A percentile compares a stretch with the other conserved stretches of the same genome.
Conservation (phyloP, 2,113 vertebrate species). For the Eclectus roratus region DNA sequence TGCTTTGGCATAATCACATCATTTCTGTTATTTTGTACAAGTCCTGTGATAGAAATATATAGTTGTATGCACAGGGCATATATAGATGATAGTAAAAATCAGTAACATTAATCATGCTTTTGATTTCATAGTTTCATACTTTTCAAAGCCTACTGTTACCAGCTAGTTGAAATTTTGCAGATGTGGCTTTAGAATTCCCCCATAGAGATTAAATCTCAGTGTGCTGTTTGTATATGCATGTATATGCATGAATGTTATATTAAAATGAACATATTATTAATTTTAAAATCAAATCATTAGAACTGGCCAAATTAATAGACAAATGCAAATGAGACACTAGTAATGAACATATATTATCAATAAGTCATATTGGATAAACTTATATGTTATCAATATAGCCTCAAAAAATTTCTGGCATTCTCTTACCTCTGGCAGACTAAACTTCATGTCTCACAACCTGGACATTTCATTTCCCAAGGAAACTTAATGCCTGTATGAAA, state of each 20-base stretch:
- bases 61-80: neutral
- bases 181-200: neutral
- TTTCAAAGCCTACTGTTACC: neutral
- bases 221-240: neutral
- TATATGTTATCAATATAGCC: neutral
- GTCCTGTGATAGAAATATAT: neutral
- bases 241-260: neutral
- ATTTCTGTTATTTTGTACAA: slow-evolving; percentile 17
- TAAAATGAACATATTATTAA: neutral
- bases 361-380: neutral
- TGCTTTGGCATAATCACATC: neutral
- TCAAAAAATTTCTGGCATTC: neutral
- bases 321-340: neutral
- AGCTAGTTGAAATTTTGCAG: slow-evolving; percentile 6
- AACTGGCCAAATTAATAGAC: neutral
- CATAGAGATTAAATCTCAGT: neutral
- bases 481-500: neutral
- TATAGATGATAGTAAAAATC: slow-evolving; percentile 9
- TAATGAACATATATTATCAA: neutral
- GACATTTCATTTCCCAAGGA: neutral
- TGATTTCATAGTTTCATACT: slow-evolving; percentile 14
- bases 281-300: neutral
- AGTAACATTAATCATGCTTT: slow-evolving; percentile 11
- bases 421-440: neutral
- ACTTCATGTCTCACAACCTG: neutral